Conservation (phyloP, 2,797 vertebrate species). For the Diplodus puntazzo region DNA sequence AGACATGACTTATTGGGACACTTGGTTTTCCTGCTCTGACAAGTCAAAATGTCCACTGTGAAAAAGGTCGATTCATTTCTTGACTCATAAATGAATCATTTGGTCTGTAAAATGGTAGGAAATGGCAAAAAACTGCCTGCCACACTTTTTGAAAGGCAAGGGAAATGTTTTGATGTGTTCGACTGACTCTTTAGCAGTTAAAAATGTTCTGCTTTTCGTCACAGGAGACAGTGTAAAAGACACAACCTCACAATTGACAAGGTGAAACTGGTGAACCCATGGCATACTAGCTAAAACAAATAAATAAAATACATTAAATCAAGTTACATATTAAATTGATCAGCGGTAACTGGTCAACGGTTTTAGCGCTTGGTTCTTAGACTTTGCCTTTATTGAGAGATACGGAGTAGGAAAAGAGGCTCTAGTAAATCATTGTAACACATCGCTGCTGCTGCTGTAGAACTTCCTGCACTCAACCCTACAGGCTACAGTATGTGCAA, state of each 20-base stretch:
- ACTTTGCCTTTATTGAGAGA: not conserved
- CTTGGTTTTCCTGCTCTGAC: not conserved
- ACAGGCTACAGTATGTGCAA: not conserved
- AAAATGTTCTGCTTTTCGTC: not conserved
- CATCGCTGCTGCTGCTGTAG: not conserved
- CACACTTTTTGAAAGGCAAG: not conserved
- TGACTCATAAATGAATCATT: not conserved
- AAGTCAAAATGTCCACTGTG: not conserved
- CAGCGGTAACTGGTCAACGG: too few species aligned
- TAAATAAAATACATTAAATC: too few species aligned
- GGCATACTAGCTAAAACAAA: not conserved
- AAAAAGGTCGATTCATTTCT: not conserved
- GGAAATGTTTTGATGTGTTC: not conserved
- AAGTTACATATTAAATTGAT: not conserved
- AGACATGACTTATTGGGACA: not conserved
- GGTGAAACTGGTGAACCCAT: not conserved
- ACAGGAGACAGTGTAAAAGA: too few species aligned
- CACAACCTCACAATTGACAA: not conserved
- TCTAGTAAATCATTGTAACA: not conserved
- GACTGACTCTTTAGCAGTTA: not conserved
- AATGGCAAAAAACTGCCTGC: not conserved
- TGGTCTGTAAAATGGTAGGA: not conserved
- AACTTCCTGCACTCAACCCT: constrained; percentile 27
- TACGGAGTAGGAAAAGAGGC: not conserved
- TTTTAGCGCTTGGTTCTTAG: not conserved